phyloP scores from a whole-genome alignment of 2,797 vertebrate genomes.

The Fistularia tabacaria region DNA sequence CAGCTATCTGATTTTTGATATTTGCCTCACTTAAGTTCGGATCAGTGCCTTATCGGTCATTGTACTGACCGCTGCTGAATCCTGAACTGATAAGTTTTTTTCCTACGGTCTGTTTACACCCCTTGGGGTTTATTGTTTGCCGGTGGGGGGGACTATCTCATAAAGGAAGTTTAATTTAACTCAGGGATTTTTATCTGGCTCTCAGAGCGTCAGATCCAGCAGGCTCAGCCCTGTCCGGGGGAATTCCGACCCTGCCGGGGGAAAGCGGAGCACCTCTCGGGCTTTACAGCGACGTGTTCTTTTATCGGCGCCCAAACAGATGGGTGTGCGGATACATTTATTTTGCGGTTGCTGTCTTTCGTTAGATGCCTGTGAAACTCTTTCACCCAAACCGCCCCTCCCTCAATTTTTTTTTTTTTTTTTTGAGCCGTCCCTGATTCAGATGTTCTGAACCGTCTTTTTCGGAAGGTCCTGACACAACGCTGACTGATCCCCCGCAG shows the following conservation, averaged over 20 bases:
- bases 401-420: no score
- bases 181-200: constrained; percentile 57
- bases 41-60: no score
- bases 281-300: constrained; percentile 8
- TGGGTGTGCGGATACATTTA: no score
- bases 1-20: no score
- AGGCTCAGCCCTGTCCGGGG: constrained; percentile 65
- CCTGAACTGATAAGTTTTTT: constrained; percentile 8
- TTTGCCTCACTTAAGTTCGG: no score
- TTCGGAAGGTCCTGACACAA: constrained; percentile 19
- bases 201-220: constrained; percentile 46
- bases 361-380: no score
- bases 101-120: constrained; percentile 9
- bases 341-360: no score
- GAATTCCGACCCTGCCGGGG: constrained; percentile 61
- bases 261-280: constrained; percentile 32
- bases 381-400: no score
- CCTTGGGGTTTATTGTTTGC: constrained; percentile 44
- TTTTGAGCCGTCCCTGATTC: no score
- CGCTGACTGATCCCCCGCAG: constrained; percentile 47
- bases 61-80: no score
- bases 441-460: background rate
- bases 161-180: constrained; percentile 69
- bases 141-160: constrained; percentile 11
- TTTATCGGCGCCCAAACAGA: constrained; percentile 9